Evolutionary conservation across 2,797 vertebrate genomes (phyloP).

Genomic region (Anguilla anguilla): DNA sequence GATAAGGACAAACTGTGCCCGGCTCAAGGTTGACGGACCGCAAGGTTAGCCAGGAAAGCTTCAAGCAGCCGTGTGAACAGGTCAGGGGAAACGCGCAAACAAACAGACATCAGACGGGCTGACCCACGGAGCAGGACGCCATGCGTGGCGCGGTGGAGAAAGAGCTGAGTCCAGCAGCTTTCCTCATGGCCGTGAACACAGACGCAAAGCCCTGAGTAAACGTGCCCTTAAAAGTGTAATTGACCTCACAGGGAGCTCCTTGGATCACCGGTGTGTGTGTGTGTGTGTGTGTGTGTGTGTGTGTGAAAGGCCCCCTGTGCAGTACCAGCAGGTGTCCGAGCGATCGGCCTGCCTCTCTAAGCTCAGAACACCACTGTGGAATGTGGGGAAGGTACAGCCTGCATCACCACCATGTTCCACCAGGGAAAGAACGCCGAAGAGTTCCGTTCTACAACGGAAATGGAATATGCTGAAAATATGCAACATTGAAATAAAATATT

Average conservation of each 20-base stretch:
- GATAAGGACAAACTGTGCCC: conserved; percentile 3
- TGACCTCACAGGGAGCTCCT: conserved; percentile 13
- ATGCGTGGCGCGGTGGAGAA: neutral
- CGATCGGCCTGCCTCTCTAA: neutral
- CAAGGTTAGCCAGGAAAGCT: neutral
- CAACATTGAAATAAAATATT: too few species aligned
- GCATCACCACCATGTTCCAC: neutral
- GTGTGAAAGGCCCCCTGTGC: neutral
- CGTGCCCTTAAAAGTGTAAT: conserved; percentile 17
- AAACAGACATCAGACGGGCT: neutral
- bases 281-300: neutral
- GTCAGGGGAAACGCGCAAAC: neutral
- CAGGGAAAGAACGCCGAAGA: neutral
- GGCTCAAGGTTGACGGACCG: conserved; percentile 9
- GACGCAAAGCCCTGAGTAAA: conserved; percentile 1
- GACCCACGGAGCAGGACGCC: neutral
- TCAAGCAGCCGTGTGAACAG: conserved; percentile 7
- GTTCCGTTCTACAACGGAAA: neutral
- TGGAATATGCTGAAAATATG: too few species aligned
- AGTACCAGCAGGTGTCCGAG: neutral
- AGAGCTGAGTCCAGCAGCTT: conserved; percentile 11
- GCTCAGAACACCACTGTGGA: neutral
- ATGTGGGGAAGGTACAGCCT: neutral
- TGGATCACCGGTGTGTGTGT: neutral
- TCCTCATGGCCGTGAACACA: neutral